Conservation (phyloP, 2,113 vertebrate genomes). For the Pionites leucogaster region DNA sequence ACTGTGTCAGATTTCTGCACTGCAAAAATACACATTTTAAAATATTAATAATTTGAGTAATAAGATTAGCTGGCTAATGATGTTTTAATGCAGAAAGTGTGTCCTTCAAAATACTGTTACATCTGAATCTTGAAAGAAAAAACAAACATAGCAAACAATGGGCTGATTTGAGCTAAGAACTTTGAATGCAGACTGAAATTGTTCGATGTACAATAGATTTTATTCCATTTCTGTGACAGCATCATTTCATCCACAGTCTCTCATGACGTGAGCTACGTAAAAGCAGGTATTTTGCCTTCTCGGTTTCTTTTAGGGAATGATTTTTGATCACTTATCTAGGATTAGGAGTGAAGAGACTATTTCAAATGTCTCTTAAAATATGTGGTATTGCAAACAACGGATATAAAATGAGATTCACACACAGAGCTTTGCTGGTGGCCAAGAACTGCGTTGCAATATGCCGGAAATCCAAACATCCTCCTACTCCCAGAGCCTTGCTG, state of each 20-base stretch:
- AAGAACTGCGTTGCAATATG: conserved; percentile 70
- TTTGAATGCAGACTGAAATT: neutral
- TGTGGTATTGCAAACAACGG: conserved; percentile 57
- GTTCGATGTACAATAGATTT: neutral
- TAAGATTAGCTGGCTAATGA: neutral
- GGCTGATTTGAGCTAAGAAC: neutral
- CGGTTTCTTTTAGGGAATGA: neutral
- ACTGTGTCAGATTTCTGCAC: neutral
- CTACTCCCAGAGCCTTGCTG: conserved; percentile 70
- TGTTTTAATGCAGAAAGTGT: neutral
- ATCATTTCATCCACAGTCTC: neutral
- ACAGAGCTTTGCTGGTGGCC: conserved; percentile 69
- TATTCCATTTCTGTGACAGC: neutral
- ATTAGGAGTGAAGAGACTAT: conserved; percentile 31
- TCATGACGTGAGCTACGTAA: neutral
- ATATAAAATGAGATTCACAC: conserved; percentile 71
- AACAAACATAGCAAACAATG: neutral
- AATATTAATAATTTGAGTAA: neutral
- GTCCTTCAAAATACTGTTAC: neutral
- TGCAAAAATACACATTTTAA: neutral
- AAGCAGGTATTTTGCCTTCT: neutral
- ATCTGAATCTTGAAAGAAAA: neutral
- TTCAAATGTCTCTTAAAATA: conserved; percentile 58
- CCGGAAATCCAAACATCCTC: conserved; percentile 73
- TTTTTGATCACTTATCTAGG: conserved; percentile 18